Evolutionary conservation across 2,113 vertebrate species (phyloP).

Genomic region (Gallinago media): DNA sequence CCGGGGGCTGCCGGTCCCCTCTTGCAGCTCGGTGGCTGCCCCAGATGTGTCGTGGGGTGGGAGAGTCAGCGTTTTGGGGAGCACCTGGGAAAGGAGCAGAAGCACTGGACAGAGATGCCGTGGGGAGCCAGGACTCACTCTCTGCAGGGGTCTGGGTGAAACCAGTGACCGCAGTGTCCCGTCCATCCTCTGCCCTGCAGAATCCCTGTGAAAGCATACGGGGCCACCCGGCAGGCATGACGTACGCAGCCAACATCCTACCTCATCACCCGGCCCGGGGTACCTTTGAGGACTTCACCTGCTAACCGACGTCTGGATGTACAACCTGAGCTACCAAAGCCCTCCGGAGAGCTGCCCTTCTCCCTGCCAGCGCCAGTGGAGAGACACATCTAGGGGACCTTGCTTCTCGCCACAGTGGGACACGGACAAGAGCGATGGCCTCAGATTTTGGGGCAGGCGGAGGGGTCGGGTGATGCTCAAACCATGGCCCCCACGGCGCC

Average conservation of each 20-base stretch:
- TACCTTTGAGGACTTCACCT: conserved; percentile 99
- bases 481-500: neutral
- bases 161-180: accelerated
- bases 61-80: accelerated
- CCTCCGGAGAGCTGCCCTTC: conserved; percentile 62
- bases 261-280: conserved; percentile 97
- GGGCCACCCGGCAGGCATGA: conserved; percentile 90
- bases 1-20: accelerated
- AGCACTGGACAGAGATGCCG: neutral
- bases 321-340: conserved; percentile 73
- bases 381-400: conserved; percentile 42
- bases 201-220: conserved; percentile 93
- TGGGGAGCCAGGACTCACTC: accelerated
- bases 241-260: conserved; percentile 98
- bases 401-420: conserved; percentile 34
- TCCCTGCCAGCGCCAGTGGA: conserved; percentile 10
- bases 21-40: neutral
- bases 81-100: neutral
- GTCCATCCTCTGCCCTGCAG: conserved; percentile 46
- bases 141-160: neutral
- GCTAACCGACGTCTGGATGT: conserved; percentile 83
- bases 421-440: conserved; percentile 22
- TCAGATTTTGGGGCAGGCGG: conserved; percentile 4
- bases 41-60: neutral
- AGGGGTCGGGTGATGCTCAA: neutral